Conservation (phyloP, 1,140 invertebrate genomes). For the Pogonomyrmex californicus region DNA sequence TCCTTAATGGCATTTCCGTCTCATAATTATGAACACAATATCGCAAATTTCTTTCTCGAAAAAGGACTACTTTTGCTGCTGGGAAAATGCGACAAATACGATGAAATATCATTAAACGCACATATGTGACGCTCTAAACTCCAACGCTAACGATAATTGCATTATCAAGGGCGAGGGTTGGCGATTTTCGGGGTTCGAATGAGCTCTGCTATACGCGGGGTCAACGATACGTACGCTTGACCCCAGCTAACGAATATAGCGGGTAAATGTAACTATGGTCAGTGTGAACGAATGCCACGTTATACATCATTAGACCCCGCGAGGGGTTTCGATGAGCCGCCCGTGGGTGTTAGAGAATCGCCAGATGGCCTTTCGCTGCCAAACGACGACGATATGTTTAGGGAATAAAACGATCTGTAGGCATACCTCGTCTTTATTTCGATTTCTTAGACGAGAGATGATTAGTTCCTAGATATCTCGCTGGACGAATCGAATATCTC, state of each 20-base stretch:
- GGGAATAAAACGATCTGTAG: constrained; percentile 60
- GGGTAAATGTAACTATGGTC: constrained; percentile 67
- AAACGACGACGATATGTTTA: constrained; percentile 69
- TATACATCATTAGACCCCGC: constrained; percentile 82
- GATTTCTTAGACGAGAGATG: constrained; percentile 36
- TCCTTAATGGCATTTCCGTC: not conserved
- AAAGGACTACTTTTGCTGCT: not conserved
- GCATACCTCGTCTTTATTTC: constrained; percentile 20
- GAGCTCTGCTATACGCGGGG: constrained; percentile 53
- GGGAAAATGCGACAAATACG: constrained; percentile 19
- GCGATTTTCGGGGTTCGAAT: constrained; percentile 53
- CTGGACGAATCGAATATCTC: not conserved
- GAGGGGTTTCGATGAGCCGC: constrained; percentile 71
- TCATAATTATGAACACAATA: not conserved
- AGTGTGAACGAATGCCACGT: constrained; percentile 70
- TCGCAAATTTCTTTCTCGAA: not conserved
- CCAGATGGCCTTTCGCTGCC: constrained; percentile 77
- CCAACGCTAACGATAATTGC: constrained; percentile 82
- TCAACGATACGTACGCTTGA: constrained; percentile 79
- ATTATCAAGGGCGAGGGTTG: constrained; percentile 79
- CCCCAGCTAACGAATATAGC: constrained; percentile 68
- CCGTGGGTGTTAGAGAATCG: constrained; percentile 80
- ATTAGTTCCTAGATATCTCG: not conserved
- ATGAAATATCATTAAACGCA: constrained; percentile 46
- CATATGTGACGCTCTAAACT: constrained; percentile 74